Base-by-base conservation (phyloP, 2,113 vertebrate genomes). In the Urocolius indicus region DNA sequence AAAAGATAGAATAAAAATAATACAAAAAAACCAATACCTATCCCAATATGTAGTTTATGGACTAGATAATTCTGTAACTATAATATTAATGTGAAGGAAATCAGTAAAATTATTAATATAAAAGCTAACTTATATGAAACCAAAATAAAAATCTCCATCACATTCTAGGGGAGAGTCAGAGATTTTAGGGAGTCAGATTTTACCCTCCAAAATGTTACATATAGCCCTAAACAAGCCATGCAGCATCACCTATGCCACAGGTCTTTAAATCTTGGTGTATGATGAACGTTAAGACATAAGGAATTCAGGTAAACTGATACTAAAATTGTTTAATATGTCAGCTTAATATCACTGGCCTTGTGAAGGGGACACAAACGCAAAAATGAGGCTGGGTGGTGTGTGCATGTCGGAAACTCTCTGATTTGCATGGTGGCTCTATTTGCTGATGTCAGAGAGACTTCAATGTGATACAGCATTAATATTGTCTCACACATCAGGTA, bases 401-500 rank as follows among this genome's bases (percentile, higher is more conserved):
- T 26, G 30, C 22, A 14, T 41, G 43, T 36, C n/a, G 57, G 46
- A 49, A 83, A 77, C 38, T 13, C 34, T 73, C 84, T 83, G 84
- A 66, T 69, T 92, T 91, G 81, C 0, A 0, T 62, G 86, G 84
- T 78, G 81, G 11, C 72, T 97, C 80, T 95, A 5, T 96, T 96
- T 97, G 94, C 90, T 89, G 90, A 92, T 97, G 92, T 86, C 90
- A 90, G 89, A 92, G 90, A 94, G 87, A 55, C 86, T 89, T 96
- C 96, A 94, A 73, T 62, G 81, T 74, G 95, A 94, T 89, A 67
- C 0, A 83, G 67, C 89, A 91, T 87, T 96, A 97, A 95, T 84
- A 93, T 89, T 87, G 75, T 84, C 87, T 95, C 89, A 52, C 84
- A 88, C 91, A 87, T 95, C 94, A 91, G 84, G 75, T 90, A 96